A percentile compares a stretch with the other conserved stretches of the same genome.
Evolutionary conservation across 2,797 vertebrate species (phyloP).

Genomic region (Danio choprae): DNA sequence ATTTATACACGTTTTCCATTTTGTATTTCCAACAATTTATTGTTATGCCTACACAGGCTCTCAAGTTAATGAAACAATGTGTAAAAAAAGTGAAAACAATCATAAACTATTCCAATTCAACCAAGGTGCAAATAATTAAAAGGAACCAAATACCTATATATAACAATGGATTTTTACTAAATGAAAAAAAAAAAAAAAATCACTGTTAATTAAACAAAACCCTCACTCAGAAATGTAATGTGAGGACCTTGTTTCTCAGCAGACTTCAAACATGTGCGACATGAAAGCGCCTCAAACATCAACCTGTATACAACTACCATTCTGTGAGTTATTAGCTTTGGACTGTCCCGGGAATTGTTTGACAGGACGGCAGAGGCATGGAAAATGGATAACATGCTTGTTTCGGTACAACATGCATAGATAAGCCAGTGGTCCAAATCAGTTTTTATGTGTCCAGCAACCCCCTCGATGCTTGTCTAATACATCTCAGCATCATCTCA

Average conservation of each 20-base stretch:
- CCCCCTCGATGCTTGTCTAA: constrained; percentile 18
- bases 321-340: constrained; percentile 52
- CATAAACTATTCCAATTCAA: too few relatives aligned
- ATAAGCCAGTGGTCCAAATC: constrained; percentile 46
- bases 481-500: constrained; percentile 35
- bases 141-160: too few relatives aligned
- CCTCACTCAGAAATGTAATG: constrained; percentile 35
- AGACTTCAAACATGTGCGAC: constrained; percentile 42
- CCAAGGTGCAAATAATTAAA: too few relatives aligned
- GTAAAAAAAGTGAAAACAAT: too few relatives aligned
- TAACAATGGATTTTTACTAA: too few relatives aligned
- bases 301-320: constrained; percentile 37
- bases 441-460: constrained; percentile 46
- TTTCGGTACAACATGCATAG: constrained; percentile 51
- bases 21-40: too few relatives aligned
- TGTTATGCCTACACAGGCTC: too few relatives aligned
- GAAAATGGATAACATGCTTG: constrained; percentile 58
- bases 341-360: constrained; percentile 53
- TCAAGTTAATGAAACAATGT: too few relatives aligned
- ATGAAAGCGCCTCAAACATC: constrained; percentile 45
- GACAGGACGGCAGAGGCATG: constrained; percentile 53
- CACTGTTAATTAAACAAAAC: constrained; percentile 41
- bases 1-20: too few relatives aligned
- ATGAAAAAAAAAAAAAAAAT: background rate
- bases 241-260: constrained; percentile 34